Base-by-base conservation (phyloP, 2,113 vertebrate genomes). In the Charina bottae region DNA sequence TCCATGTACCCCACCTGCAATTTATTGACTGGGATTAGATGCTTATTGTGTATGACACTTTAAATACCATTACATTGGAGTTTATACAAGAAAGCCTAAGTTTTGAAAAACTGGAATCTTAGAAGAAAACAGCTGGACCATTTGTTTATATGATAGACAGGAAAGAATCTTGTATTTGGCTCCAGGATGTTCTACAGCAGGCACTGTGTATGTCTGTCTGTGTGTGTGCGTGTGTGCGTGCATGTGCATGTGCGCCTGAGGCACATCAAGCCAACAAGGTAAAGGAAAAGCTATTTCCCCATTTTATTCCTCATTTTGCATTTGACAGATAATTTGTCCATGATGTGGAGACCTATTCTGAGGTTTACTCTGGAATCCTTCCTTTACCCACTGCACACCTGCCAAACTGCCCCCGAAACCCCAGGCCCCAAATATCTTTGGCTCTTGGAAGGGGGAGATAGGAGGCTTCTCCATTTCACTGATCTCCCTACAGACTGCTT, bases 31-130 rank as follows among this genome's bases (percentile, higher is more conserved):
- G 97, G 97, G 97, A 97, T 98, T 97, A 98, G 97, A 98, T 96
- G 96, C 97, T 98, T 98, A 98, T 98, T 98, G 97, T 97, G 97
- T 98, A 96, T 98, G 98, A 98, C 98, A 98, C 98, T 98, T 98
- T 97, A 98, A 98, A 98, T 98, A 98, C 97, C 97, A 98, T 98
- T 98, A 98, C 97, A 98, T 97, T 97, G 97, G 97, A 97, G 97
- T 98, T 98, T 98, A 98, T 97, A 97, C 96, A 98, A 98, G 97
- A 97, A 97, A 98, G 97, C 98, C 97, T 97, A 98, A 98, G 97
- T 97, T 98, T 97, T 97, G 97, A 98, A 98, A 98, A 97, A 98
- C 97, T 98, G 97, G 97, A 98, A 98, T 98, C 97, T 97, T 97
- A 97, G 97, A 95, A 97, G 96, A 97, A 89, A 98, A 98, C 98